Base-by-base conservation (phyloP, 1,140 invertebrate species). In the Hyposmocoma kahamanoa region DNA sequence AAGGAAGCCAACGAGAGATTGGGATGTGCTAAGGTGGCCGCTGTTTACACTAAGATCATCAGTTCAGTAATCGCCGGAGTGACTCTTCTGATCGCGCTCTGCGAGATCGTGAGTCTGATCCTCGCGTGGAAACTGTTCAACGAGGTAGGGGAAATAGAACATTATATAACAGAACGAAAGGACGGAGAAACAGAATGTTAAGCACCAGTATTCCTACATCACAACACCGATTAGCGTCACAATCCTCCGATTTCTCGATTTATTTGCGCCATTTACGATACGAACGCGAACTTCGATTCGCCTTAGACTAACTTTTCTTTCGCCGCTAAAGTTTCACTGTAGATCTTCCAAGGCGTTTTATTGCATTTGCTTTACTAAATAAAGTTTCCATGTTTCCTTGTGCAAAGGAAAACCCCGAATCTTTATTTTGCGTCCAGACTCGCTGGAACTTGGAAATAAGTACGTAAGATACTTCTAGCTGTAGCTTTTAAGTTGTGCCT, bases 1-100 rank as follows among this genome's bases (percentile, higher is more conserved):
- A 85, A 85, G 47, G 82, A 85, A 56, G 82, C 82, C 0, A 85
- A 85, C 41, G 82, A 85, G 41, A 67, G 82, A 59, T 54, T 83
- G 11, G 82, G 82, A 22, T 85, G 79, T 68, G 79, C 78, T 47
- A 83, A 83, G 62, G 82, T 85, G 17, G 82, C 82, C 4, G 64
- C 82, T 26, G 82, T 82, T 17, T 85, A 85, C 53, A 79, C 82
- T 0, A 83, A 83, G 53, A 85, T 85, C 44, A 85, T 85, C 48
- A 81, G 79, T 43, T 83, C 78, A 0, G 79, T 72, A 0, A 65
- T 85, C 3, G 82, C 79, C 17, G 82, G 74, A 11, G 78, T 71
- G n/a, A 77, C 79, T 0, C 44, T 83, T 3, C 44, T 85, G 0
- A 83, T 85, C 28, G 72, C 71, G 2, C 17, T 83, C 8, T 53